Base-by-base conservation (phyloP, 2,888 invertebrate genomes). In the Lasius fuliginosus region DNA sequence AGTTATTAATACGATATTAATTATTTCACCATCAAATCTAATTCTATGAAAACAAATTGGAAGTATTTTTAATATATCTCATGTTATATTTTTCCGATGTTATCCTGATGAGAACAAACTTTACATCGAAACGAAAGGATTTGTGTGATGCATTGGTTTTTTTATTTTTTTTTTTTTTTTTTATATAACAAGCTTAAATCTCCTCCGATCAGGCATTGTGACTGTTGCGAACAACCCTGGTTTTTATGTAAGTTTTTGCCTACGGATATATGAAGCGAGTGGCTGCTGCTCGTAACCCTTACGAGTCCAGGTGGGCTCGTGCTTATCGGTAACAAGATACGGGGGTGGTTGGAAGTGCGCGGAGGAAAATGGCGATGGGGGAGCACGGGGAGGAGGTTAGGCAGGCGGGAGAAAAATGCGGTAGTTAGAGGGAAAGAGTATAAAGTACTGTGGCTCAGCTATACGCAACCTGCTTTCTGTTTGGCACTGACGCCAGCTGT, bases 401-500 rank as follows among this genome's bases (percentile, higher is more conserved):
- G 23, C 69, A 60, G 83, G 18, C 60, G 53, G 46, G 23, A 81
- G 83, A 73, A 83, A 84, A 74, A 82, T 71, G 82, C 81, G 68
- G 85, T 82, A 65, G 68, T 67, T 85, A 77, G 85, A 87, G 77
- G 60, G 82, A 77, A 85, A 83, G 77, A 86, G 85, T 64, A 23
- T 23, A 40, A 69, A 86, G 49, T 64, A 79, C 58, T 60, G 81
- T 65, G 68, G 84, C 65, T 64, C 90, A 92, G 91, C 87, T 90
- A 90, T 86, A 90, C 89, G 91, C 93, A 93, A 93, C 92, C 93
- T 92, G 92, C 92, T 92, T 93, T 92, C 92, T 92, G 90, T 91
- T 92, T 91, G 90, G 90, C 92, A 92, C 92, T 91, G 90, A 89
- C 86, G 91, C 91, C 93, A 93, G 94, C 93, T 94, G 92, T 90